These are phyloP conservation scores for Bungarus multicinctus DNA, from an alignment of 2,113 vertebrate genomes.

Conservation along the genomic window DNA sequence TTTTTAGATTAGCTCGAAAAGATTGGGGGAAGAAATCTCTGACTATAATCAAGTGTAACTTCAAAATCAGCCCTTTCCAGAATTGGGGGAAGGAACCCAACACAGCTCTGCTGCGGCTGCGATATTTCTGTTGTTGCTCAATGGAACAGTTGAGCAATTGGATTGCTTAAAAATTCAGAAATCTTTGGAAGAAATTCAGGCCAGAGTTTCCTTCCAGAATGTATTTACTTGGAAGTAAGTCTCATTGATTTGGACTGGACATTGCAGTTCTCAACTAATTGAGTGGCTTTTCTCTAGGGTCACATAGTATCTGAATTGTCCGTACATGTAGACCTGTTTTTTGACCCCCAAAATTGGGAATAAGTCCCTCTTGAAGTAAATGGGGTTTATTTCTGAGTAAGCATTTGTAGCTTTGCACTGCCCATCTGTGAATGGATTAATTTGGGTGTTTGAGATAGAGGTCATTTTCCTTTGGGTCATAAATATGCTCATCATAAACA, in stretches of 20 bases:
- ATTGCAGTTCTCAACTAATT: background rate
- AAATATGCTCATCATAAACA: too few species aligned
- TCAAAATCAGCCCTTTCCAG: background rate
- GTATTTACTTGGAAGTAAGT: background rate
- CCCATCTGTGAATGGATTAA: background rate
- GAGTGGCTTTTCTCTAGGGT: too few species aligned
- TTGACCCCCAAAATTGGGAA: background rate
- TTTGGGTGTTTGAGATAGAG: too few species aligned
- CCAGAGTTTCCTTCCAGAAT: background rate
- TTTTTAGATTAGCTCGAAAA: background rate
- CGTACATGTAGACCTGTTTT: background rate
- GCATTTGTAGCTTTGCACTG: too few species aligned
- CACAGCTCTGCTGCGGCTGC: background rate
- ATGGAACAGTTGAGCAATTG: conserved; percentile 10
- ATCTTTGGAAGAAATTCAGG: background rate
- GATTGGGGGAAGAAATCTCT: background rate
- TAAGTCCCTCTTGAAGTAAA: background rate
- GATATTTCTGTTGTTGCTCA: background rate
- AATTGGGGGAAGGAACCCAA: background rate
- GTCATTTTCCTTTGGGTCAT: background rate
- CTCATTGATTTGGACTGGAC: background rate
- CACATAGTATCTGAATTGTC: background rate
- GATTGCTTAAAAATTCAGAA: conserved; percentile 3
- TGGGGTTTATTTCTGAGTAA: background rate
- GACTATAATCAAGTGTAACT: background rate